phyloP scores from a whole-genome alignment of 2,888 invertebrate species.

The Caenorhabditis sinica region DNA sequence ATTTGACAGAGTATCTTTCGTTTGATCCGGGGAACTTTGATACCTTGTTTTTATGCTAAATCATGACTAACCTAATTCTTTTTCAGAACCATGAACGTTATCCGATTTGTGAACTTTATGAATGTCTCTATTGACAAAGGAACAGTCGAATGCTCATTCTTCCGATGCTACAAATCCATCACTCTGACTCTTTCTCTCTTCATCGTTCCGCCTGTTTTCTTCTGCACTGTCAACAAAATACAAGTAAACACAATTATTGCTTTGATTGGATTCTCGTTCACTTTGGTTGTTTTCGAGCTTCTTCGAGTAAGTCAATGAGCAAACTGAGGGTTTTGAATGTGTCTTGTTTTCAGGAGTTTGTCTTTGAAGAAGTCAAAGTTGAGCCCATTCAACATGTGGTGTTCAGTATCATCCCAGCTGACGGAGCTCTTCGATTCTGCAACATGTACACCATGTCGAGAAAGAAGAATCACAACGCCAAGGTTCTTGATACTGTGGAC shows the following conservation, averaged over 20 bases:
- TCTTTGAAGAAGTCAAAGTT: slow-evolving; percentile 27
- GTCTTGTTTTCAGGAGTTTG: slow-evolving; percentile 37
- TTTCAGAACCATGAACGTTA: slow-evolving; percentile 42
- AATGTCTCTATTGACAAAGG: slow-evolving; percentile 56
- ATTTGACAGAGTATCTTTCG: neutral
- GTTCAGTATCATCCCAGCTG: slow-evolving; percentile 55
- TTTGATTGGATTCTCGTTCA: slow-evolving; percentile 53
- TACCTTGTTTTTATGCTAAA: neutral
- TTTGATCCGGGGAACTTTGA: neutral
- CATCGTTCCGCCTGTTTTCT: slow-evolving; percentile 56
- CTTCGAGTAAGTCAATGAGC: slow-evolving; percentile 29
- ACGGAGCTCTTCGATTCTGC: slow-evolving; percentile 58
- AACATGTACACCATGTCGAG: slow-evolving; percentile 49
- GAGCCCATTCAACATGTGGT: slow-evolving; percentile 46
- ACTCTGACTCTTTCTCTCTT: slow-evolving; percentile 50
- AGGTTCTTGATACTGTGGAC: slow-evolving; percentile 60
- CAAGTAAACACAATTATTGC: slow-evolving; percentile 59
- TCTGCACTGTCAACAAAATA: slow-evolving; percentile 51
- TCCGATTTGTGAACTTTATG: slow-evolving; percentile 46
- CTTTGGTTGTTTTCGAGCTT: slow-evolving; percentile 45
- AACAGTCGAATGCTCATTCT: slow-evolving; percentile 56
- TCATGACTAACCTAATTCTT: neutral
- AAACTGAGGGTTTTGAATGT: neutral
- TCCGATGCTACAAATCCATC: slow-evolving; percentile 49
- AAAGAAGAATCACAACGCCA: slow-evolving; percentile 56